These are phyloP conservation scores for Cephalopterus ornatus DNA, from an alignment of 2,113 vertebrate genomes.

Conservation along the genomic window DNA sequence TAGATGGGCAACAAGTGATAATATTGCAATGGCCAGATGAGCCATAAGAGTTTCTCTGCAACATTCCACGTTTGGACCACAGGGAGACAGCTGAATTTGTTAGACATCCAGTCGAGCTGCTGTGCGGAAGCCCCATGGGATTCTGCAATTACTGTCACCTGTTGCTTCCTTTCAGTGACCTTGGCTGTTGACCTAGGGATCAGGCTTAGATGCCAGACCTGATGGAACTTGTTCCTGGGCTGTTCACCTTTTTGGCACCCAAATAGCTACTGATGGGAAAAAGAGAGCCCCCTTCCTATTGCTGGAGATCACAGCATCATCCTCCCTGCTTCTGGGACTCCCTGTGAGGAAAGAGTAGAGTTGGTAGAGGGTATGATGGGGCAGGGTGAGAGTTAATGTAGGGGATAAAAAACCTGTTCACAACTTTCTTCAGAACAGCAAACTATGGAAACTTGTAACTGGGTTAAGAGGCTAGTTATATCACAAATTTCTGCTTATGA, in stretches of 20 bases:
- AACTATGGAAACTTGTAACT: background rate
- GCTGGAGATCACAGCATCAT: background rate
- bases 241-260: rapidly evolving
- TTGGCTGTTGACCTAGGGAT: background rate
- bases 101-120: background rate
- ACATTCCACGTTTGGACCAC: background rate
- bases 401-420: background rate
- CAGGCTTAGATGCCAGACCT: background rate
- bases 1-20: background rate
- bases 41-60: rapidly evolving
- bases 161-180: background rate
- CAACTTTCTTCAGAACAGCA: background rate
- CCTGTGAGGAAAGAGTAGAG: background rate
- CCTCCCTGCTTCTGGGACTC: background rate
- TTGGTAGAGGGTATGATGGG: background rate
- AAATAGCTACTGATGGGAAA: background rate
- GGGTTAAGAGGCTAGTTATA: background rate
- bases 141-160: background rate
- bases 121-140: background rate
- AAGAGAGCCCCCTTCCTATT: background rate
- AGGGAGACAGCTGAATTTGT: background rate
- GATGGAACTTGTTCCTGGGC: background rate
- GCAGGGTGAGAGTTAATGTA: background rate
- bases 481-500: background rate
- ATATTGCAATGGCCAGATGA: background rate